Evolutionary conservation across 2,888 invertebrate species (phyloP).

Genomic region (Pseudococcus longispinus): DNA sequence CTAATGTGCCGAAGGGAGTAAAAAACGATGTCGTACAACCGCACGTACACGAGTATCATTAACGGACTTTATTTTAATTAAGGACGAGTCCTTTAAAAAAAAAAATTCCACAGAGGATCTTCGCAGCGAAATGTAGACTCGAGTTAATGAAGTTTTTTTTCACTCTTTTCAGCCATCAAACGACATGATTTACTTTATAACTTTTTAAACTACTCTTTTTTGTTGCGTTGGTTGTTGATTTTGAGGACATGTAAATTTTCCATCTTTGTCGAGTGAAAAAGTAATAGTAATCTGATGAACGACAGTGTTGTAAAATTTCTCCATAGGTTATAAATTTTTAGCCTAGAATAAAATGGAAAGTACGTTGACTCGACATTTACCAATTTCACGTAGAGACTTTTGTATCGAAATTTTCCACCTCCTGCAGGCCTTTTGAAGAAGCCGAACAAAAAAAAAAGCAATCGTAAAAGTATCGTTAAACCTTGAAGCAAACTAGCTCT

Average conservation of each 20-base stretch:
- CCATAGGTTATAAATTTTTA: no score
- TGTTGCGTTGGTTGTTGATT: no score
- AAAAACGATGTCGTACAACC: not conserved
- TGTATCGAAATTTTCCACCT: not conserved
- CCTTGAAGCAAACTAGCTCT: not conserved
- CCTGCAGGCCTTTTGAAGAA: not conserved
- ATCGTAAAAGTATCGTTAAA: not conserved
- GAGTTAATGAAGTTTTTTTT: not conserved
- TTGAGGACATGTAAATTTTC: no score
- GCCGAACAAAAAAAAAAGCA: not conserved
- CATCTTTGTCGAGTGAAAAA: no score
- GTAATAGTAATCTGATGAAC: no score
- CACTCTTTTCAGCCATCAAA: not conserved
- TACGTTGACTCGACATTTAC: no score
- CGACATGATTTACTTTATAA: not conserved
- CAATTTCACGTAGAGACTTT: not conserved
- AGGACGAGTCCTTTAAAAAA: not conserved
- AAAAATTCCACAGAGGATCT: not conserved
- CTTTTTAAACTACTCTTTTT: not conserved
- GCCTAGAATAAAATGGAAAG: no score
- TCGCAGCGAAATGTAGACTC: not conserved
- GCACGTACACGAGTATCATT: not conserved
- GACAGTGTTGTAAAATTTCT: no score
- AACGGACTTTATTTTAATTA: conserved; percentile 1
- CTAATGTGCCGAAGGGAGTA: not conserved